phyloP scores from a whole-genome alignment of 2,888 invertebrate genomes.

The Ditula angustiorana region DNA sequence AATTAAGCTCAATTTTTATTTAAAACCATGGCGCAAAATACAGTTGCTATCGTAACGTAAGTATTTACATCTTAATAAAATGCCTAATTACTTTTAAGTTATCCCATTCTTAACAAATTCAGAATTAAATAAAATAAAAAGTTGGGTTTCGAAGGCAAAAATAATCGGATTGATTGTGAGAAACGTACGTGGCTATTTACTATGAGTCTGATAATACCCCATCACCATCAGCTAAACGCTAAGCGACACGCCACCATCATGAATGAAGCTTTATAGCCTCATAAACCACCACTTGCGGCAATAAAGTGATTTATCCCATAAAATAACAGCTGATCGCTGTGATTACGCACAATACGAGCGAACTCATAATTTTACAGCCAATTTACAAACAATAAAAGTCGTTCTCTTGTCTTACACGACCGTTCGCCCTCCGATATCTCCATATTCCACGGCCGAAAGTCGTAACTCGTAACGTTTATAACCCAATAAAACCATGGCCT shows the following conservation, averaged over 20 bases:
- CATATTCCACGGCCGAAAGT: conserved; percentile 76
- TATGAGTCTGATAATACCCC: conserved; percentile 1
- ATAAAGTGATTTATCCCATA: conserved; percentile 81
- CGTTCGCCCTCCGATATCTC: conserved; percentile 82
- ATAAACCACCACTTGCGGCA: conserved; percentile 73
- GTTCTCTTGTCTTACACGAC: conserved; percentile 81
- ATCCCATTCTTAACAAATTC: background rate
- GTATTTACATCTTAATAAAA: too few relatives aligned
- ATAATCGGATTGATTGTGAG: too few relatives aligned
- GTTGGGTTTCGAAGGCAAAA: too few relatives aligned
- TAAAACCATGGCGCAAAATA: too few relatives aligned
- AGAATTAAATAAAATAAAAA: too few relatives aligned
- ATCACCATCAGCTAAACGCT: conserved; percentile 31
- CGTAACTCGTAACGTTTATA: conserved; percentile 83
- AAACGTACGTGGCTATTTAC: background rate
- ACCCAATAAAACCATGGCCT: conserved; percentile 80
- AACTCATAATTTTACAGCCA: conserved; percentile 86
- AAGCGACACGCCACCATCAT: conserved; percentile 53
- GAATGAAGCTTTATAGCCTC: conserved; percentile 68
- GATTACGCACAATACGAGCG: conserved; percentile 81
- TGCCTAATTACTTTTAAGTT: background rate
- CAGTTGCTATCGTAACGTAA: too few relatives aligned
- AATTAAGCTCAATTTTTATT: too few relatives aligned
- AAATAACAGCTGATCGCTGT: conserved; percentile 81
- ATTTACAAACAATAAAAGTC: conserved; percentile 86